phyloP scores from a whole-genome alignment of 2,113 vertebrate species.

The Chaetura pelagica region DNA sequence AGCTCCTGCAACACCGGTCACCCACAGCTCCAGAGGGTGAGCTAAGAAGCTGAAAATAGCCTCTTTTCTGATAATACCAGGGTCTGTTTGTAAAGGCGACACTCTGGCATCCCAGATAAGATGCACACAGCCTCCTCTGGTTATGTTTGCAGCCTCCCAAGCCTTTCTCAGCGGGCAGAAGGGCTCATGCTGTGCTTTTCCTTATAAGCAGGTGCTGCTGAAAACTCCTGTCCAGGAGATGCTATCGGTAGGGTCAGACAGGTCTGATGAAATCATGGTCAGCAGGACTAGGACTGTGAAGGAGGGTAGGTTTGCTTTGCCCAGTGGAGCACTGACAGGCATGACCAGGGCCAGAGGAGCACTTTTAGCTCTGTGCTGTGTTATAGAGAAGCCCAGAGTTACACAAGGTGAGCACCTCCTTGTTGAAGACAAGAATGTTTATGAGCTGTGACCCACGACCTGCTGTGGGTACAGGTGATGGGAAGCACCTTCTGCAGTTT shows the following conservation, averaged over 20 bases:
- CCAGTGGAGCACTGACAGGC: not conserved
- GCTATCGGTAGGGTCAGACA: accelerated
- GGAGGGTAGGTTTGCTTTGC: not conserved
- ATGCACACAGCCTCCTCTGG: not conserved
- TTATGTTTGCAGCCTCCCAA: not conserved
- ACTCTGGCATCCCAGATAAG: conserved; percentile 56
- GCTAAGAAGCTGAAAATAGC: conserved; percentile 38
- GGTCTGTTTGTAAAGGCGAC: not conserved
- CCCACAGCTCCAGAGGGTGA: conserved; percentile 16
- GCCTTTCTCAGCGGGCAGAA: not conserved
- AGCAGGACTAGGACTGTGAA: not conserved
- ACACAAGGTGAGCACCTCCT: not conserved
- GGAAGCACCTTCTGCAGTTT: not conserved
- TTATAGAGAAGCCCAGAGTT: not conserved
- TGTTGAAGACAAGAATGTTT: not conserved
- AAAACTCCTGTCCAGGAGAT: not conserved
- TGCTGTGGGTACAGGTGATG: accelerated
- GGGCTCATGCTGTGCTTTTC: not conserved
- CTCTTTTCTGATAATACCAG: conserved; percentile 44
- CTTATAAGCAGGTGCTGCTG: not conserved
- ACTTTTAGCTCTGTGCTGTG: not conserved
- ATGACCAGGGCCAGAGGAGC: not conserved
- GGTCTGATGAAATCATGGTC: accelerated
- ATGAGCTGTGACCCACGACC: not conserved
- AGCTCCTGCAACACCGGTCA: not conserved